Evolutionary conservation across 2,113 vertebrate species (phyloP), one percentile per base, ranked within the genome.

Genomic region (Fregata magnificens): DNA sequence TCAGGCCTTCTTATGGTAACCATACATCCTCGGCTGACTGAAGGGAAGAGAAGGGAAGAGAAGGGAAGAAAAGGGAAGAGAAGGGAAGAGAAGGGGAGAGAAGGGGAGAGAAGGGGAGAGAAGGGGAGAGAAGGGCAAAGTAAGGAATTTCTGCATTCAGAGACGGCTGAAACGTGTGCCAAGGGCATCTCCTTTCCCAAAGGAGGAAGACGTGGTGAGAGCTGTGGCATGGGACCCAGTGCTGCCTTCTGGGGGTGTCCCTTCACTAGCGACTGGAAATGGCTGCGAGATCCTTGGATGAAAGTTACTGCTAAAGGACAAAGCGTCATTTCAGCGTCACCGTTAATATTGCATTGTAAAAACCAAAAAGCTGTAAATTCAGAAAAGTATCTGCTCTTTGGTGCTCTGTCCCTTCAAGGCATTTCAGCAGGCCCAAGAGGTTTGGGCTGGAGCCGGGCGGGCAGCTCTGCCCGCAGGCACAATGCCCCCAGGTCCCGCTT

Each of bases 81-180:
- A 29, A n/a, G 6, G 22, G 15, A 19, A n/a, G 15, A 28, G 19
- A 45, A 16, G 17, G 45, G 36, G 44, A 38, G 45, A 36, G 49
- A 15, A n/a, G 24, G 44, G 22, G 26, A 32, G 34, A 15, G 17
- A 32, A 50, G 74, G 47, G 58, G 22, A 38, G 45, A 36, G 49
- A 15, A n/a, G 24, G 44, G 22, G 26, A 32, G 34, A 15, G 17
- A 32, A 50, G 74, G 47, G 58, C n/a, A n/a, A n/a, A n/a, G n/a
- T n/a, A n/a, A n/a, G n/a, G 22, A 66, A 85, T 95, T 95, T 71
- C 67, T 93, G 77, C 83, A 69, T 95, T 97, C 94, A 88, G 81
- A 84, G 84, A 53, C 53, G 86, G 62, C 70, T 61, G 81, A 79
- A 89, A 78, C 1, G 1, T 11, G 2, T n/a, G 14, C 55, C 81